A percentile compares a stretch with the other conserved stretches of the same genome.
Conservation (phyloP, 2,888 invertebrate species). For the Achlya flavicornis region DNA sequence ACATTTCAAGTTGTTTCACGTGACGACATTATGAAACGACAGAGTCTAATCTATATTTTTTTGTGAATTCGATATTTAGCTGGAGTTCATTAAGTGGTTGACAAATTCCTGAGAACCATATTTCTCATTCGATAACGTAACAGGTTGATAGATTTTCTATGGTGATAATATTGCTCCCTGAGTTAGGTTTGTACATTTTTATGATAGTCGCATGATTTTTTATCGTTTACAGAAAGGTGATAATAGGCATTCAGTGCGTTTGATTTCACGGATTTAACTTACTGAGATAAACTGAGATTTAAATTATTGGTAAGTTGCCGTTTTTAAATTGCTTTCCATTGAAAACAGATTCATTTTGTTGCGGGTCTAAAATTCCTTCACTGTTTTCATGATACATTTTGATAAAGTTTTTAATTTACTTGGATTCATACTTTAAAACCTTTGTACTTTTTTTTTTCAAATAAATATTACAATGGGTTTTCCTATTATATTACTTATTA, state of each 20-base stretch:
- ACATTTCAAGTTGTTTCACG: background rate
- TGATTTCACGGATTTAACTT: background rate
- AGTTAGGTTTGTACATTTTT: background rate
- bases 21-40: background rate
- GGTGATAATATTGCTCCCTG: background rate
- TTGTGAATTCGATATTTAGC: no score
- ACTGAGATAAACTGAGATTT: background rate
- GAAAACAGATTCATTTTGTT: background rate
- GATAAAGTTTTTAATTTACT: no score
- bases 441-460: no score
- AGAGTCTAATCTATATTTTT: no score
- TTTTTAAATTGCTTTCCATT: conserved; percentile 3
- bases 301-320: background rate
- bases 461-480: no score
- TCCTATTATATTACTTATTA: no score
- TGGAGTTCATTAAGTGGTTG: background rate
- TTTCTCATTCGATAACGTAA: background rate
- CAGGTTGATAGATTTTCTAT: background rate
- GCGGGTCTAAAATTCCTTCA: background rate
- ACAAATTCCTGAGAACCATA: background rate
- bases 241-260: background rate
- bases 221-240: background rate
- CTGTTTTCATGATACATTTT: background rate
- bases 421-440: no score
- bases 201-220: background rate